Evolutionary conservation across 2,113 vertebrate species (phyloP).

Genomic region (Seriola aureovittata): DNA sequence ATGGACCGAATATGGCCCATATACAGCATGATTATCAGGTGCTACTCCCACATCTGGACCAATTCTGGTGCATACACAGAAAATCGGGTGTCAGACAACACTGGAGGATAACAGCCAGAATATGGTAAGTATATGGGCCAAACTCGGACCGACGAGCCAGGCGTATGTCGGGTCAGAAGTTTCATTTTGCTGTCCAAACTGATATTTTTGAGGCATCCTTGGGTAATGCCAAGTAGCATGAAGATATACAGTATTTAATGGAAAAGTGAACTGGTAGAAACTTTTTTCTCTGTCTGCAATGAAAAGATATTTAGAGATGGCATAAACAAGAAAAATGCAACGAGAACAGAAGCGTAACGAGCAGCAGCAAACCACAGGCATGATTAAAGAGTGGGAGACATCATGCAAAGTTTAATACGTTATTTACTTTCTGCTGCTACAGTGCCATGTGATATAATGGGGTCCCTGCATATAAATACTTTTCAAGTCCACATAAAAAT

Average conservation of each 20-base stretch:
- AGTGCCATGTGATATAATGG: constrained; percentile 19
- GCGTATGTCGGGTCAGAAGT: no score
- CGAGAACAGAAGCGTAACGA: background rate
- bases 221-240: background rate
- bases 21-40: no score
- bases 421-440: background rate
- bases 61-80: no score
- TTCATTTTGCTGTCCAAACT: background rate
- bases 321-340: background rate
- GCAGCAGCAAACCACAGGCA: background rate
- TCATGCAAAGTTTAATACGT: constrained; percentile 24
- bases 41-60: no score
- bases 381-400: constrained; percentile 28
- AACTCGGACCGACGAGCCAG: no score
- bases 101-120: no score
- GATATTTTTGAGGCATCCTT: background rate
- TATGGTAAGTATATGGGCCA: no score
- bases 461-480: constrained; percentile 10
- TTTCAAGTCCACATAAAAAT: constrained; percentile 26
- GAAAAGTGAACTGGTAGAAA: constrained; percentile 1
- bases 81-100: no score
- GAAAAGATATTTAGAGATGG: background rate
- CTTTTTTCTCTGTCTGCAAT: constrained; percentile 10
- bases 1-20: no score
- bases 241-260: background rate